phyloP scores from a whole-genome alignment of 1,140 invertebrate species.

The Hyles vespertilio region DNA sequence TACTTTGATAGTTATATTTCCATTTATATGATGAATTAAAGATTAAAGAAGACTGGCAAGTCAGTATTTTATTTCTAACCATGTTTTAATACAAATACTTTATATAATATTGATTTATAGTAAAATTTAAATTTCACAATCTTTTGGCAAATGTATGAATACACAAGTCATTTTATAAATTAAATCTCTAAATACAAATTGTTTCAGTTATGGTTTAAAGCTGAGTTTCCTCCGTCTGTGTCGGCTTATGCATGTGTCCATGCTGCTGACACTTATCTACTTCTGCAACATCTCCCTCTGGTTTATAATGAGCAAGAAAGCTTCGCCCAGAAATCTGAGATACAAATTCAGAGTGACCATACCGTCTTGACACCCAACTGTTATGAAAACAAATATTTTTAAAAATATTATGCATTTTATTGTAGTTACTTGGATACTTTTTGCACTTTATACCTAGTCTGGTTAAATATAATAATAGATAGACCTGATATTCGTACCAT shows the following conservation, averaged over 20 bases:
- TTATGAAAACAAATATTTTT: not conserved
- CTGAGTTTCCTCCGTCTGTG: constrained; percentile 58
- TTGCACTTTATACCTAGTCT: no score
- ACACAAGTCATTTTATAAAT: not conserved
- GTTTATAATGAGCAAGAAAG: constrained; percentile 60
- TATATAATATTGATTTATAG: no score
- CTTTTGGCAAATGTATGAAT: not conserved
- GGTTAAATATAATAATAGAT: no score
- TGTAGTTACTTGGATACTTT: no score
- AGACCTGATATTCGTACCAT: no score
- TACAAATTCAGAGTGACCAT: constrained; percentile 47
- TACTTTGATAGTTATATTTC: no score
- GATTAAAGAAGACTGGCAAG: no score
- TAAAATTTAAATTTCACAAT: no score
- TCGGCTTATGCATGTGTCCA: constrained; percentile 60
- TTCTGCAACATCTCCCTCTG: constrained; percentile 65
- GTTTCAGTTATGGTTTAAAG: constrained; percentile 60
- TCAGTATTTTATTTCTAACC: no score
- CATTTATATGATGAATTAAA: no score
- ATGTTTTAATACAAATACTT: no score
- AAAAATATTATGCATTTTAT: no score
- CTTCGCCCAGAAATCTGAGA: constrained; percentile 37
- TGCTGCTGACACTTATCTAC: constrained; percentile 55
- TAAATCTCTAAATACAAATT: not conserved
- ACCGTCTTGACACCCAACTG: constrained; percentile 21